phyloP scores from a whole-genome alignment of 37 sponge, comb jelly and placozoan species.

The Diacarnus erythraeanus region DNA sequence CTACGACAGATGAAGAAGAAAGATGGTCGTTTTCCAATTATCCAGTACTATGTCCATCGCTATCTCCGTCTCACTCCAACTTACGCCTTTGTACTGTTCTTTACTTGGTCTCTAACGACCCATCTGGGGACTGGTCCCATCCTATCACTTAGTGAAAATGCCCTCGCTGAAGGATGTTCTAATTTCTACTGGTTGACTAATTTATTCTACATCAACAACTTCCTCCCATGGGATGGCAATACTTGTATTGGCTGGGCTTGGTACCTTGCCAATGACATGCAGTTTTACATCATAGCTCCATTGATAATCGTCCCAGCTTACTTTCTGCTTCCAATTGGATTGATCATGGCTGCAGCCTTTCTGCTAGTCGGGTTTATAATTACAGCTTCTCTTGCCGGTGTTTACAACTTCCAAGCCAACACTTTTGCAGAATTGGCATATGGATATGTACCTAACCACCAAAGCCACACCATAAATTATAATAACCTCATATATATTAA shows the following conservation, averaged over 20 bases:
- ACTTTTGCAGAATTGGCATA: not conserved
- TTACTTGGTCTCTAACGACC: conserved; percentile 46
- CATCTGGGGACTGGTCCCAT: conserved; percentile 15
- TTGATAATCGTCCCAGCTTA: conserved; percentile 64
- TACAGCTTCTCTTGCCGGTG: conserved; percentile 52
- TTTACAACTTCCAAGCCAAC: conserved; percentile 36
- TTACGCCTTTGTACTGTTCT: conserved; percentile 68
- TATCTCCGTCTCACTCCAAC: conserved; percentile 75
- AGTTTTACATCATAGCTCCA: conserved; percentile 85
- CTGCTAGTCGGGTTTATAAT: conserved; percentile 13
- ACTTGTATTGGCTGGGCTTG: conserved; percentile 81
- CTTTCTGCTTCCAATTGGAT: conserved; percentile 41
- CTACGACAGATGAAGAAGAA: conserved; percentile 52
- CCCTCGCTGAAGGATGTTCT: not conserved
- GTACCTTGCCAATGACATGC: conserved; percentile 92
- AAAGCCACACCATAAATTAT: not conserved
- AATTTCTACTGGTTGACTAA: conserved; percentile 89
- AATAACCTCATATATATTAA: conserved; percentile 48
- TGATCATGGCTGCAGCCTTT: conserved; percentile 13
- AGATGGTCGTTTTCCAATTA: conserved; percentile 56
- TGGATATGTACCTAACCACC: not conserved
- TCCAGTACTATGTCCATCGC: conserved; percentile 78
- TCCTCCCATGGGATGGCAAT: conserved; percentile 66
- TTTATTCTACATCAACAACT: conserved; percentile 87
- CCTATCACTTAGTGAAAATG: not conserved